Base-by-base conservation (phyloP, 2,113 vertebrate genomes). In the Chloroceryle aenea region DNA sequence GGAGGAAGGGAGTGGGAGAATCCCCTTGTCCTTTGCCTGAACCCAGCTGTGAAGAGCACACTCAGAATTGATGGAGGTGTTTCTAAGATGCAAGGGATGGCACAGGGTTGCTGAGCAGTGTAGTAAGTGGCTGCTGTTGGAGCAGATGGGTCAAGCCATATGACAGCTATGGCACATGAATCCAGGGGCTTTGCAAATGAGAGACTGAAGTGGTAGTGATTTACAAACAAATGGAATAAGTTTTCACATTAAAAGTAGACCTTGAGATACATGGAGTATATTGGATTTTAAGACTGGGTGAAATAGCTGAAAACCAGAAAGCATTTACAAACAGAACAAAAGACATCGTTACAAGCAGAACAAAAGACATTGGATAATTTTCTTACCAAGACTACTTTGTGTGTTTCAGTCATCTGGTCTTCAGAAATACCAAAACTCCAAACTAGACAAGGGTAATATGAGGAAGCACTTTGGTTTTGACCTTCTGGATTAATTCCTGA, bases 401-500 rank as follows among this genome's bases (percentile, higher is more conserved):
- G 9, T 53, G 11, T 74, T 38, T 85, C 79, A 86, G 62, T 77
- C 2, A 6, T 59, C 68, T 72, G 48, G 47, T 78, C 47, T 92
- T 88, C 82, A 92, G 79, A 90, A 94, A 63, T 22, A 55, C 52
- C 79, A 63, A 43, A 88, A 67, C 29, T 81, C 72, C 32, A 45
- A 86, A 68, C 76, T 45, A 86, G 85, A 67, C 68, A 90, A 79
- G 81, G 76, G 64, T 59, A 84, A 81, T 74, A 61, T 32, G 56
- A 89, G 26, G 82, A 67, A 85, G 64, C 61, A 53, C 76, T 78
- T 94, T 42, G 56, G 25, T 68, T 96, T 76, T 91, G 79, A 93
- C 85, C 82, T 95, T 77, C 68, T 92, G 92, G 75, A 93, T 94
- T 95, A 83, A 92, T 92, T 94, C 48, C 75, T 94, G 88, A 96